These are phyloP conservation scores for Trachelus troglodyta DNA, from an alignment of 2,888 invertebrate species.

Conservation along the genomic window DNA sequence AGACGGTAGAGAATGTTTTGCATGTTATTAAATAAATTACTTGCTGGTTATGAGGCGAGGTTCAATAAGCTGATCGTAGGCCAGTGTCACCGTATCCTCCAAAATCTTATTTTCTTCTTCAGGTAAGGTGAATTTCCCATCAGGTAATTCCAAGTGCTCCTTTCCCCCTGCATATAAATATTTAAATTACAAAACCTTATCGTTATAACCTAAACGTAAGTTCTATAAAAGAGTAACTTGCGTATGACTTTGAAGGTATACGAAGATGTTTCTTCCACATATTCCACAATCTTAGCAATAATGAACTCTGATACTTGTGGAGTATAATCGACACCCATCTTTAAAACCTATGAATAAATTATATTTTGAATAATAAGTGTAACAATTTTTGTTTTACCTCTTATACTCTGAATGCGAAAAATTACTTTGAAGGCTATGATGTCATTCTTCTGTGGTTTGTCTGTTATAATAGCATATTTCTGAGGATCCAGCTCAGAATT, in stretches of 20 bases:
- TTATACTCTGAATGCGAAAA: neutral
- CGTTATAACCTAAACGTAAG: neutral
- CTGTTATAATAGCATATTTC: slow-evolving; percentile 17
- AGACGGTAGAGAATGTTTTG: neutral
- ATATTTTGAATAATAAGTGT: neutral
- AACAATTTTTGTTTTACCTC: neutral
- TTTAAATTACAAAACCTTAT: neutral
- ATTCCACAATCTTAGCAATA: slow-evolving; percentile 50
- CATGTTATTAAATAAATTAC: slow-evolving; percentile 9
- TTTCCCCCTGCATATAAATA: slow-evolving; percentile 50
- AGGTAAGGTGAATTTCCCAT: slow-evolving; percentile 59
- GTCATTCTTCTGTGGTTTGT: slow-evolving; percentile 30
- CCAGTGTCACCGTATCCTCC: slow-evolving; percentile 25
- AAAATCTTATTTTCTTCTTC: slow-evolving; percentile 35
- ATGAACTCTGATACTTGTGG: slow-evolving; percentile 63
- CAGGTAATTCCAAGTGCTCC: slow-evolving; percentile 52
- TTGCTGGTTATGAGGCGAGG: slow-evolving; percentile 25
- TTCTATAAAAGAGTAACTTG: slow-evolving; percentile 28
- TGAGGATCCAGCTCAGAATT: slow-evolving; percentile 15
- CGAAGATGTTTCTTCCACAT: slow-evolving; percentile 26
- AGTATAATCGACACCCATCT: slow-evolving; percentile 60
- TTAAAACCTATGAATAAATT: slow-evolving; percentile 54
- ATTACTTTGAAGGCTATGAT: slow-evolving; percentile 45
- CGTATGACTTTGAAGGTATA: slow-evolving; percentile 48
- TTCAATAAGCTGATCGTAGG: slow-evolving; percentile 40